These are phyloP conservation scores for Heliconius eleuchia DNA, from an alignment of 1,140 invertebrate species.

Conservation along the genomic window DNA sequence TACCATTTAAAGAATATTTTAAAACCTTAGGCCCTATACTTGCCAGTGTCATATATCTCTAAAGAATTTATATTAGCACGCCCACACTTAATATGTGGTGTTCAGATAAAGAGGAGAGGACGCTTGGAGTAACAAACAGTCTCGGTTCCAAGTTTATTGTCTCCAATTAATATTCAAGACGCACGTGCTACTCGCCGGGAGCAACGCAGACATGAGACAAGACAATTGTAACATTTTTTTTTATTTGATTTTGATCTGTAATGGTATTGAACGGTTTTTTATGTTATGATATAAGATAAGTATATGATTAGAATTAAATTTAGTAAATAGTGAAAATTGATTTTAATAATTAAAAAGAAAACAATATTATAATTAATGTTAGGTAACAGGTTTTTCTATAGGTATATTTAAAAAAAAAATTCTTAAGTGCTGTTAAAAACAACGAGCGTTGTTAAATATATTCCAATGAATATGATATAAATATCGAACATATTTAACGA, in stretches of 20 bases:
- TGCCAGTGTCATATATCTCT: not conserved
- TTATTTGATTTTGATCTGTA: not conserved
- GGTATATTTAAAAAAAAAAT: too few relatives aligned
- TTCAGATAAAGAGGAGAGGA: conserved; percentile 33
- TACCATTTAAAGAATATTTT: not conserved
- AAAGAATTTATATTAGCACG: conserved; percentile 12
- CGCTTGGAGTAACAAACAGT: conserved; percentile 39
- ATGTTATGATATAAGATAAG: too few relatives aligned
- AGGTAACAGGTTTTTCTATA: too few relatives aligned
- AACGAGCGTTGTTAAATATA: too few relatives aligned
- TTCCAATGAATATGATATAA: too few relatives aligned
- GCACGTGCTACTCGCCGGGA: conserved; percentile 53
- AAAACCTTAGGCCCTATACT: not conserved
- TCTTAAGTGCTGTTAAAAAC: too few relatives aligned
- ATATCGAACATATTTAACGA: too few relatives aligned
- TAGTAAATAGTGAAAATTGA: too few relatives aligned
- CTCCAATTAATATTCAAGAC: conserved; percentile 55
- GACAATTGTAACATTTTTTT: not conserved
- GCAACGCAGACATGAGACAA: conserved; percentile 24
- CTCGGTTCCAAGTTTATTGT: conserved; percentile 48
- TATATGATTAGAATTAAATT: too few relatives aligned
- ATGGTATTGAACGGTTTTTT: not conserved
- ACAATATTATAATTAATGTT: too few relatives aligned
- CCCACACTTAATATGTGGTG: conserved; percentile 30
- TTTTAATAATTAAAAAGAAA: too few relatives aligned